Evolutionary conservation across 2,113 vertebrate genomes (phyloP).

Genomic region (Heterotilapia buettikoferi): DNA sequence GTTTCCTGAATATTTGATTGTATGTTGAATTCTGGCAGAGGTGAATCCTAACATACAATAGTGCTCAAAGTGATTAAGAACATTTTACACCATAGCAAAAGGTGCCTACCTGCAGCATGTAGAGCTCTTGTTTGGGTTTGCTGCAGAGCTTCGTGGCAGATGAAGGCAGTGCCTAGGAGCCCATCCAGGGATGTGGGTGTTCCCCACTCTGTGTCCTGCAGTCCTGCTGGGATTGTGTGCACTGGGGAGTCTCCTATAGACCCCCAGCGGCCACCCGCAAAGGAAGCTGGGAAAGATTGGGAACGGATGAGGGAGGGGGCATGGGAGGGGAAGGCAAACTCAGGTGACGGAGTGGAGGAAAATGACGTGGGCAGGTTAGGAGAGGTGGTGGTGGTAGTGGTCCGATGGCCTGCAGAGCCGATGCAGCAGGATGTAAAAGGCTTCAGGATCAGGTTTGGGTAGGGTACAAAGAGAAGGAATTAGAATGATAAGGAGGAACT

Average conservation of each 20-base stretch:
- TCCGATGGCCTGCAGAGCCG: slow-evolving; percentile 91
- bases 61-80: not conserved
- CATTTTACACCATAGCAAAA: not conserved
- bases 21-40: not conserved
- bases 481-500: not conserved
- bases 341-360: slow-evolving; percentile 8
- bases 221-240: slow-evolving; percentile 83
- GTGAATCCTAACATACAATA: not conserved
- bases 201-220: slow-evolving; percentile 95
- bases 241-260: slow-evolving; percentile 69
- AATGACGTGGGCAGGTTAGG: slow-evolving; percentile 52
- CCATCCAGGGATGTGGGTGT: slow-evolving; percentile 92
- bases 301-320: slow-evolving; percentile 78
- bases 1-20: not conserved
- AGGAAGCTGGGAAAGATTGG: slow-evolving; percentile 83
- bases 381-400: slow-evolving; percentile 78
- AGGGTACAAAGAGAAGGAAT: not conserved
- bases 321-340: slow-evolving; percentile 68
- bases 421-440: slow-evolving; percentile 97
- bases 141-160: slow-evolving; percentile 91
- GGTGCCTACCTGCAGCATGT: slow-evolving; percentile 70
- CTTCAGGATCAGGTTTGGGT: slow-evolving; percentile 50
- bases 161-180: slow-evolving; percentile 85
- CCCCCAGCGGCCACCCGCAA: slow-evolving; percentile 68
- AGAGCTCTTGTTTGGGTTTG: slow-evolving; percentile 71